Evolutionary conservation across 1,140 invertebrate genomes (phyloP).

Genomic region (Drosophila nikananu): DNA sequence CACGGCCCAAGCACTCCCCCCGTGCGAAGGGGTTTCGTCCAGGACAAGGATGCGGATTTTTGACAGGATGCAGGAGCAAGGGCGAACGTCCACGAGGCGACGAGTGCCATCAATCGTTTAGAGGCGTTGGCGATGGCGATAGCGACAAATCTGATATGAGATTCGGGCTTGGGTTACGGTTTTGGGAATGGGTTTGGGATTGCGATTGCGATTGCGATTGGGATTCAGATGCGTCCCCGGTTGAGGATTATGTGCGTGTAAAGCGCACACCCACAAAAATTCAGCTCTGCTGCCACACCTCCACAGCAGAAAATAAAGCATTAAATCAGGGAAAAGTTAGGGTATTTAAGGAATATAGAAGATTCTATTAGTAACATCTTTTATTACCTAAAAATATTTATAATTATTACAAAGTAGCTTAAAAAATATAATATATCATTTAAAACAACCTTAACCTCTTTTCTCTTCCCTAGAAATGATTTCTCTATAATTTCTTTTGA

Average conservation of each 20-base stretch:
- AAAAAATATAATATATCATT: not conserved
- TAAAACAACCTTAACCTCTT: not conserved
- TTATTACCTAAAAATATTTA: not conserved
- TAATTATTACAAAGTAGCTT: not conserved
- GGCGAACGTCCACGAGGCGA: conserved; percentile 27
- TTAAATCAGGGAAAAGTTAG: not conserved
- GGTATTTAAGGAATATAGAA: not conserved
- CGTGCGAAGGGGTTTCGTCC: not conserved
- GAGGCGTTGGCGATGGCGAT: conserved; percentile 56
- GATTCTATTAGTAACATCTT: too few relatives aligned
- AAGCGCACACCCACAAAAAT: conserved; percentile 74
- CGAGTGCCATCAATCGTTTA: conserved; percentile 78
- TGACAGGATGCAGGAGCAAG: conserved; percentile 36
- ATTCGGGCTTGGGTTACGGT: conserved; percentile 48
- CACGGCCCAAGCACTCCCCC: not conserved
- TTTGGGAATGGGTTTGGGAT: conserved; percentile 37
- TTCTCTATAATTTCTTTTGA: not conserved
- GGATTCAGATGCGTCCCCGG: conserved; percentile 68
- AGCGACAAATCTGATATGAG: conserved; percentile 76
- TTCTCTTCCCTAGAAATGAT: not conserved
- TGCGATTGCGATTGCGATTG: conserved; percentile 23
- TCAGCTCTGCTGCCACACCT: not conserved
- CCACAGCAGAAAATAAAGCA: not conserved
- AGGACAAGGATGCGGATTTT: conserved; percentile 53
- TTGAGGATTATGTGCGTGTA: conserved; percentile 68